Base-by-base conservation (phyloP, 1,140 invertebrate species). In the Tetramorium parvispinum region DNA sequence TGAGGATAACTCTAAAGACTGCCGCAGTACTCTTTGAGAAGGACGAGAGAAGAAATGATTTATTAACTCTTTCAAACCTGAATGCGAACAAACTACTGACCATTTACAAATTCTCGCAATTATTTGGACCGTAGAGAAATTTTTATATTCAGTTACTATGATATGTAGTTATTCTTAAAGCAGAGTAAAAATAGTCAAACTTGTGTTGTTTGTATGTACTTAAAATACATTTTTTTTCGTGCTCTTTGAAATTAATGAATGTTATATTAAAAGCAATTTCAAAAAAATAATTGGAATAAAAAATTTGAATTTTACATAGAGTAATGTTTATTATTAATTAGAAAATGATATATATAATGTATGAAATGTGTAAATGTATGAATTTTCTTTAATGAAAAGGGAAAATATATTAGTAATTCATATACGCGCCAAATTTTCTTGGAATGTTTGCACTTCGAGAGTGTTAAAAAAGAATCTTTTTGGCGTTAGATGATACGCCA, bases 391-490 rank as follows among this genome's bases (percentile, higher is more conserved):
- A 21, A 11, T 43, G 3, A 16, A 75, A 49, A 32, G 3, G 6
- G 27, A 18, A 24, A 24, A 49, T 77, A 57, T 27, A 11, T 63
- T 37, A 5, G 4, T 55, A 18, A 76, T 49, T 57, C n/a, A 43
- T 61, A 10, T 16, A 53, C 5, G 27, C 6, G 16, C 7, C 8
- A 43, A 53, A 40, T 85, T n/a, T 27, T 63, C 46, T 21, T 51
- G 65, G 37, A 75, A 40, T 81, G 37, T 71, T 70, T 46, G 3
- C 4, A 13, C 11, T 21, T 18, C 24, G 16, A 75, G 18, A 85
- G 65, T 21, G 78, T 82, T 68, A 37, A 43, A 75, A 43, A 43
- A 61, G n/a, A 61, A 7, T 79, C 24, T 71, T 85, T 85, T 73
- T 65, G 68, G 68, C 65, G 16, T 27, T 59, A 27, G 7, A 8